Evolutionary conservation across 2,888 invertebrate genomes (phyloP), one percentile per base, ranked within the genome.

Genomic region (Clepsis dumicolana): DNA sequence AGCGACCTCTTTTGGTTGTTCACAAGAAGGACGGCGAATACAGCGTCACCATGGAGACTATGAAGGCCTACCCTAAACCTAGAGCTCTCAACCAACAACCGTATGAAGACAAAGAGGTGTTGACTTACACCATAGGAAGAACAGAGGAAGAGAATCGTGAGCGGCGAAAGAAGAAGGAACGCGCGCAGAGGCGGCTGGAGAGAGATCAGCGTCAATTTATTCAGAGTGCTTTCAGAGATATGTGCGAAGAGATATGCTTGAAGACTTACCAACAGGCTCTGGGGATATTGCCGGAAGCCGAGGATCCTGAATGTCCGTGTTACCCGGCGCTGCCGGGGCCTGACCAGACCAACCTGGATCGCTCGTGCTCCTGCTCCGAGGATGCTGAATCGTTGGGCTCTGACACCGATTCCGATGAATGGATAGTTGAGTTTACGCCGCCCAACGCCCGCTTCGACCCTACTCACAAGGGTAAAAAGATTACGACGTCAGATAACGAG

Each of bases 381-480:
- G 86, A 86, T 14, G 77, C 80, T 1, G 73, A 74, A 1, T 82
- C 85, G 1, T 69, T 82, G 27, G 82, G 80, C 27, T 88, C 91
- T 1, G 91, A 89, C 64, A 91, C 92, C 0, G 93, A 93, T 72
- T 85, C 81, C 1, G 93, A 92, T 73, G 93, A 93, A 77, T 94
- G 94, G 93, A 74, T 90, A 41, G 80, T 94, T 18, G 93, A 93
- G 73, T 92, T 93, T 71, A 93, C 93, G n/a, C 93, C 94, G 7
- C 93, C 94, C 0, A 86, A 77, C 65, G 93, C 92, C 21, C 77
- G 73, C 12, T 93, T 83, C 70, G 84, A 90, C 74, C 90, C 90
- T 1, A 78, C 79, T 16, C 83, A 72, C 67, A 89, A 87, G 73
- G 71, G 73, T 1, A 90, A 88, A 74, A 91, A 88, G 78, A 57